Percentiles rank a stretch among this genome's conserved stretches.
phyloP scores from a whole-genome alignment of 2,888 invertebrate species.

The Crocallis elinguaria region DNA sequence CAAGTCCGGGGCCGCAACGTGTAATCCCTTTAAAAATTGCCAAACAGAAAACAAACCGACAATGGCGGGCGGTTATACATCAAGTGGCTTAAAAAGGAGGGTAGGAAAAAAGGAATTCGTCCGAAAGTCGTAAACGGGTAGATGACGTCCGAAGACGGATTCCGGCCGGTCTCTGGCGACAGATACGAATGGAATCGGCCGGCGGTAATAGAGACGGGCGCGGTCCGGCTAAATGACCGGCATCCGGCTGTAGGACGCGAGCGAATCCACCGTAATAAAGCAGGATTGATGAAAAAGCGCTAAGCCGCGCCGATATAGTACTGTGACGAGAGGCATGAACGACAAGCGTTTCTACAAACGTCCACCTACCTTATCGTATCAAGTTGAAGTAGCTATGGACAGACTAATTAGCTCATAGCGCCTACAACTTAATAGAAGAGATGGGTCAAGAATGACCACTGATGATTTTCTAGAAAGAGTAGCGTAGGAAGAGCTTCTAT shows the following conservation, averaged over 20 bases:
- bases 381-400: no score
- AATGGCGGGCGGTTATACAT: constrained; percentile 72
- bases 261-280: constrained; percentile 83
- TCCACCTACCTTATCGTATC: neutral
- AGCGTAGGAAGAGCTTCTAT: no score
- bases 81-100: constrained; percentile 73
- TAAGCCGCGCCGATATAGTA: constrained; percentile 85
- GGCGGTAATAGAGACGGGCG: constrained; percentile 74
- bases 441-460: no score
- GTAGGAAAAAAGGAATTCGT: constrained; percentile 58
- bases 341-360: constrained; percentile 33
- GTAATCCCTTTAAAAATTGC: constrained; percentile 84
- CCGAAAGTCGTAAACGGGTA: constrained; percentile 59
- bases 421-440: no score
- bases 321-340: constrained; percentile 41
- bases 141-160: constrained; percentile 77
- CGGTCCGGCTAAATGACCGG: constrained; percentile 81
- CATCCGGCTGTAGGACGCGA: constrained; percentile 80
- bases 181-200: constrained; percentile 82
- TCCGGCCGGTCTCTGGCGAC: constrained; percentile 68
- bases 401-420: no score
- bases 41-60: constrained; percentile 80
- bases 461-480: no score
- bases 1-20: constrained; percentile 59
- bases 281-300: constrained; percentile 86